These are phyloP conservation scores for Melanotus villosus DNA, from an alignment of 2,888 invertebrate species.

Conservation along the genomic window DNA sequence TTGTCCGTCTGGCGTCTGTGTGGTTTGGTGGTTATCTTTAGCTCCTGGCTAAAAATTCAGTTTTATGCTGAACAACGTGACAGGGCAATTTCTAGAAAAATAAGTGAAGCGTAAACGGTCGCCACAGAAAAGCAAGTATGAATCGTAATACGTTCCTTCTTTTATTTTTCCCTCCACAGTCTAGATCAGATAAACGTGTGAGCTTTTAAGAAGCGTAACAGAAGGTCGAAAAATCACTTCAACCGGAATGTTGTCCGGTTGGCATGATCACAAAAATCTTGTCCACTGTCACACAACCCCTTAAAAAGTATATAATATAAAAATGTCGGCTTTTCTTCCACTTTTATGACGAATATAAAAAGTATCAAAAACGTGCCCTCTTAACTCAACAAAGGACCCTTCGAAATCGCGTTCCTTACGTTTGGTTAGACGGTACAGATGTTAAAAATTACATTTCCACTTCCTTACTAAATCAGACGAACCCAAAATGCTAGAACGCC, in stretches of 20 bases:
- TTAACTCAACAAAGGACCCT: slow-evolving; percentile 9
- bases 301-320: slow-evolving; percentile 2
- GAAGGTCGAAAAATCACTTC: not conserved
- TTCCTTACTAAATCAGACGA: slow-evolving; percentile 1
- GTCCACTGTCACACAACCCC: not conserved
- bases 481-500: not conserved
- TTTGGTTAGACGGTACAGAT: slow-evolving; percentile 10
- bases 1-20: too few relatives aligned
- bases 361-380: slow-evolving; percentile 13
- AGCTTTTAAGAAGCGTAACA: not conserved
- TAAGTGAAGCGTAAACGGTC: slow-evolving; percentile 7
- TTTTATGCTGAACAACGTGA: slow-evolving; percentile 10
- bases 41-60: slow-evolving; percentile 2
- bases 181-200: not conserved
- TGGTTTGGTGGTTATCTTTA: not conserved
- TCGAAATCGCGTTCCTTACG: not conserved
- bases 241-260: too few relatives aligned
- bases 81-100: not conserved
- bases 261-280: too few relatives aligned
- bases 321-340: not conserved
- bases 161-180: not conserved
- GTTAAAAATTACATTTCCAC: slow-evolving; percentile 15
- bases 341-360: slow-evolving; percentile 6
- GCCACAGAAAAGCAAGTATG: too few relatives aligned
- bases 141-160: not conserved